These are phyloP conservation scores for Amia ocellicauda DNA, from an alignment of 2,113 vertebrate species.

Conservation along the genomic window DNA sequence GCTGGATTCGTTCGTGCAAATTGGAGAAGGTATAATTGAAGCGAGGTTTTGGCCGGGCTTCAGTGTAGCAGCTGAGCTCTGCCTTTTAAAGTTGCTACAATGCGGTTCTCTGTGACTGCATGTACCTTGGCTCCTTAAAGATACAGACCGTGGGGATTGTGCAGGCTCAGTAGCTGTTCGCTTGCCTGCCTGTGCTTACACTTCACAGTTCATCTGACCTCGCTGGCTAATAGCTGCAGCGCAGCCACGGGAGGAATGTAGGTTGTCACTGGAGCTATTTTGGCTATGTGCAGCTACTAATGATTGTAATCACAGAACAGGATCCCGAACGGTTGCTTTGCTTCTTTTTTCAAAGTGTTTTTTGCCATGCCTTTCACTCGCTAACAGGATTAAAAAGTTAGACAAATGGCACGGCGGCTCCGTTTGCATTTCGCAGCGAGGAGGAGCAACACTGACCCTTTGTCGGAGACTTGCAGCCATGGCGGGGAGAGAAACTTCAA, in stretches of 20 bases:
- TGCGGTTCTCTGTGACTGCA: slow-evolving; percentile 57
- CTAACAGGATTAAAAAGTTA: slow-evolving; percentile 74
- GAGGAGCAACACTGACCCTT: slow-evolving; percentile 87
- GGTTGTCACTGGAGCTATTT: slow-evolving; percentile 73
- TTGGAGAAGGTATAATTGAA: slow-evolving; percentile 62
- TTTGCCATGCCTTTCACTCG: slow-evolving; percentile 63
- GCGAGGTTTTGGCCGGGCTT: slow-evolving; percentile 59
- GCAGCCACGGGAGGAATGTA: slow-evolving; percentile 63
- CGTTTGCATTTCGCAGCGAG: slow-evolving; percentile 87
- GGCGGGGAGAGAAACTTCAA: slow-evolving; percentile 57
- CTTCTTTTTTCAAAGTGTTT: slow-evolving; percentile 38
- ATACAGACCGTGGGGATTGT: slow-evolving; percentile 58
- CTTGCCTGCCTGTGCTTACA: slow-evolving; percentile 51
- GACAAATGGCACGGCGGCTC: slow-evolving; percentile 85
- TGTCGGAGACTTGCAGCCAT: slow-evolving; percentile 76
- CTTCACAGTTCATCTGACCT: slow-evolving; percentile 58
- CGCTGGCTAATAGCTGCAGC: slow-evolving; percentile 54
- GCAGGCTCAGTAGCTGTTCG: slow-evolving; percentile 57
- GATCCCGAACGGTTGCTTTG: slow-evolving; percentile 69
- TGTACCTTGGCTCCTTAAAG: slow-evolving; percentile 56
- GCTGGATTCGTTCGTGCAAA: slow-evolving; percentile 58
- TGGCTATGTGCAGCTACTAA: slow-evolving; percentile 64
- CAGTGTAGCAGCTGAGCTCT: slow-evolving; percentile 54
- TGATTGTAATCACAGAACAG: slow-evolving; percentile 64
- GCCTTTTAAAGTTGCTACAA: slow-evolving; percentile 48